These are phyloP conservation scores for Athalia rosae DNA, from an alignment of 2,888 invertebrate genomes.

Conservation along the genomic window DNA sequence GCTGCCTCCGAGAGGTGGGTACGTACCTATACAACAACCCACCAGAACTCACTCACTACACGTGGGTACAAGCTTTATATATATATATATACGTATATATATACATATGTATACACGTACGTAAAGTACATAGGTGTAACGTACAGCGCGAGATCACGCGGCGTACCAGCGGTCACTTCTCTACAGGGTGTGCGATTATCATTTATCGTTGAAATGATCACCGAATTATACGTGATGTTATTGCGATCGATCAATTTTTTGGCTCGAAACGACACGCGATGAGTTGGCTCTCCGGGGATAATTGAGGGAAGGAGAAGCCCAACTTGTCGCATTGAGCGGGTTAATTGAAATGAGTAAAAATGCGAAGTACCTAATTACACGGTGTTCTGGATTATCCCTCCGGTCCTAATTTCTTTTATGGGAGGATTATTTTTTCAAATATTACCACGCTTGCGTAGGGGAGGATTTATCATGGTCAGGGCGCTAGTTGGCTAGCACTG, in stretches of 20 bases:
- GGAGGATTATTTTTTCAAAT: too few species aligned
- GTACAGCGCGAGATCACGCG: neutral
- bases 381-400: too few species aligned
- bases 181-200: conserved; percentile 1
- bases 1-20: conserved; percentile 11
- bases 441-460: too few species aligned
- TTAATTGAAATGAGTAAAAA: too few species aligned
- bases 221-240: neutral
- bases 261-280: too few species aligned
- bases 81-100: neutral
- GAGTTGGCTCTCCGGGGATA: too few species aligned
- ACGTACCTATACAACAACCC: conserved; percentile 3
- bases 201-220: too few species aligned
- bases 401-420: too few species aligned
- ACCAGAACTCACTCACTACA: conserved; percentile 23
- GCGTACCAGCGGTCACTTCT: neutral
- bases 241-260: too few species aligned
- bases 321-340: too few species aligned
- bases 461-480: neutral
- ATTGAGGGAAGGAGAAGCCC: too few species aligned
- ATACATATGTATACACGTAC: neutral
- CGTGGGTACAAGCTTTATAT: neutral
- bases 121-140: neutral
- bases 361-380: too few species aligned
- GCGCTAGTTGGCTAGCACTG: conserved; percentile 22